Base-by-base conservation (phyloP, 2,888 invertebrate species). In the Mechanitis messenoides region DNA sequence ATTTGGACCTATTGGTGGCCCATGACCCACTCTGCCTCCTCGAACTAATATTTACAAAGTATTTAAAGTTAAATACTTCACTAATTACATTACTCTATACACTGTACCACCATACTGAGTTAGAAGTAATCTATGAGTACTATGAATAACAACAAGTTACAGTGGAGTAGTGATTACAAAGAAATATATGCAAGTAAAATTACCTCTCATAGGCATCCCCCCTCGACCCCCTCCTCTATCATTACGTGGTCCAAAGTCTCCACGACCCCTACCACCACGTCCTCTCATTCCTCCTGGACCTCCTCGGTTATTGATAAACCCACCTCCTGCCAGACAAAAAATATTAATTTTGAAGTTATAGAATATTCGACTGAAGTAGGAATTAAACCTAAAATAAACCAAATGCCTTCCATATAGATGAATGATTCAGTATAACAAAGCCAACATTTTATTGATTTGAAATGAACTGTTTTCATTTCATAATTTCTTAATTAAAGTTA, bases 181-280 rank as follows among this genome's bases (percentile, higher is more conserved):
- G 38, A 56, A 35, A 33, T 38, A 3, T n/a, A 50, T 33, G 20
- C 33, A 45, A 59, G 6, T 53, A 20, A 20, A 20, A 0, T 54
- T 66, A 85, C 89, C 89, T 84, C 89, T 83, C 87, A 88, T 87
- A 4, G 81, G 85, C 87, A 87, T 87, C 56, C 88, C 88, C 45
- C 88, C 83, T 46, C 85, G 75, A 7, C 84, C 83, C 47, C 78
- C 79, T 1, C 87, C 88, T 62, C 87, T 77, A 56, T 87, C 88
- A 65, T 79, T 83, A 45, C 87, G 75, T 12, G 78, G 88, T 12
- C 77, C 81, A 72, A 87, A 89, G 68, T 90, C 89, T 31, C 88
- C 89, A 47, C 88, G 77, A 0, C 89, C 88, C 47, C 89, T 72
- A 2, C 87, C 86, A 28, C 89, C 85, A 31, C 89, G 81, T 1